These are phyloP conservation scores for Myripristis jacobus DNA, from an alignment of 2,797 vertebrate species.

Conservation along the genomic window DNA sequence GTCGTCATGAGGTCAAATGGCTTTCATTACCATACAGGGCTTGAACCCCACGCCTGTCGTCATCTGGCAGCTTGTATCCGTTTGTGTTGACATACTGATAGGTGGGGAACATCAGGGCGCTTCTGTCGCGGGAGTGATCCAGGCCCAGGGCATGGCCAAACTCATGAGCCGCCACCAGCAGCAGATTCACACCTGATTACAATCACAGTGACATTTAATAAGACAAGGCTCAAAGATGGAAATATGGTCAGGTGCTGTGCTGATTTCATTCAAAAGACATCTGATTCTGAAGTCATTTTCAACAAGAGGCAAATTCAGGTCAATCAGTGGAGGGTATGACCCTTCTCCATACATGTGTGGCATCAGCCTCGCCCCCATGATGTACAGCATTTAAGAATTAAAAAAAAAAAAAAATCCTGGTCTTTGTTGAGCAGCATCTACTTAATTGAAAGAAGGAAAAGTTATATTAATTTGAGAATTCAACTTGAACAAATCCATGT, in stretches of 20 bases:
- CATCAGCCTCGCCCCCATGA: not conserved
- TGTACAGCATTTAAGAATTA: not conserved
- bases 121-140: conserved; percentile 86
- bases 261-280: not conserved
- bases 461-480: too few species aligned
- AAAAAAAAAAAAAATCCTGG: too few species aligned
- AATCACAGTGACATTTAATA: not conserved
- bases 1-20: not conserved
- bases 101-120: conserved; percentile 92
- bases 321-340: too few species aligned
- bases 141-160: conserved; percentile 92
- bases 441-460: too few species aligned
- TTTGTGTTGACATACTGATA: conserved; percentile 86
- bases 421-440: too few species aligned
- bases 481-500: too few species aligned
- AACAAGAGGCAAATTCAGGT: too few species aligned
- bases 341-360: too few species aligned
- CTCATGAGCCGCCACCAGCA: conserved; percentile 93
- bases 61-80: conserved; percentile 84
- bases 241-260: not conserved
- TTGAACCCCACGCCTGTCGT: conserved; percentile 89
- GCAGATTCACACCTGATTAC: conserved; percentile 85
- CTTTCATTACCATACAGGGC: conserved; percentile 86
- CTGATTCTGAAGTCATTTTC: too few species aligned
- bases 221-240: not conserved